These are phyloP conservation scores for Nymphalis urticae DNA, from an alignment of 2,888 invertebrate species.

Conservation along the genomic window DNA sequence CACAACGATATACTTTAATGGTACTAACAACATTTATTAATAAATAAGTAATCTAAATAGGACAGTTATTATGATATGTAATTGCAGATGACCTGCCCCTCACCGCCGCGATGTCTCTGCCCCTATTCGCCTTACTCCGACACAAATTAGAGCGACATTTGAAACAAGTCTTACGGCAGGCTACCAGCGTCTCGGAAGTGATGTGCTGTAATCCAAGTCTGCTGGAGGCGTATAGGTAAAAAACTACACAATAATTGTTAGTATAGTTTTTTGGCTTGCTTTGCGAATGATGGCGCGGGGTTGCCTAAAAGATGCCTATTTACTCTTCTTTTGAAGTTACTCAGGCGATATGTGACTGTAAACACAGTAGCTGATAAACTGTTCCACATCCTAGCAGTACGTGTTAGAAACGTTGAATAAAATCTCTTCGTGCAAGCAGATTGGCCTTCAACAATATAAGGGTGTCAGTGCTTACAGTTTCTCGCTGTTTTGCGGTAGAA, in stretches of 20 bases:
- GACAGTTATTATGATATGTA: not conserved
- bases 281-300: no score
- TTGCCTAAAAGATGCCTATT: no score
- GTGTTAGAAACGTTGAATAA: no score
- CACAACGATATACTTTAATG: no score
- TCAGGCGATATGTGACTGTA: no score
- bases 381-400: no score
- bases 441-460: no score
- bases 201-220: slow-evolving; percentile 72
- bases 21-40: not conserved
- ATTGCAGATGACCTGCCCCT: slow-evolving; percentile 72
- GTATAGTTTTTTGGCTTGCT: not conserved
- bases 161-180: slow-evolving; percentile 61
- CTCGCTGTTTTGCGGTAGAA: no score
- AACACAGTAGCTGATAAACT: no score
- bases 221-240: slow-evolving; percentile 68
- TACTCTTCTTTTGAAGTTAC: no score
- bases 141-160: slow-evolving; percentile 66
- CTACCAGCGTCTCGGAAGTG: slow-evolving; percentile 73
- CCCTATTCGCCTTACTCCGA: slow-evolving; percentile 64
- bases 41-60: not conserved
- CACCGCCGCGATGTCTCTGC: slow-evolving; percentile 69
- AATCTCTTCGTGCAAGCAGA: no score
- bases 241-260: not conserved
- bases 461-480: no score